Conservation (phyloP, 2,797 vertebrate species). For the Acanthiza pusilla region DNA sequence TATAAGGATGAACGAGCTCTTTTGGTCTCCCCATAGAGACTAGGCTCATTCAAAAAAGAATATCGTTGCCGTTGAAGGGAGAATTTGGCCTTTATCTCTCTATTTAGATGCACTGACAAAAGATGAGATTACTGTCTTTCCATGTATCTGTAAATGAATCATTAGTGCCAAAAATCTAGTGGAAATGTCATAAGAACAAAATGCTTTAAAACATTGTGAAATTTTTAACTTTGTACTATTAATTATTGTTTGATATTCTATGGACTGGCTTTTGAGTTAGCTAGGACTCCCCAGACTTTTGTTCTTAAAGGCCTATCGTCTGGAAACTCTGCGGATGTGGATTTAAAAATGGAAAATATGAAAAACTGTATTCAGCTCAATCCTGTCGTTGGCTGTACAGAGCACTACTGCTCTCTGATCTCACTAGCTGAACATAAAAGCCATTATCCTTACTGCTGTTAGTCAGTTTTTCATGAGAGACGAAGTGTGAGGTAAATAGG, state of each 20-base stretch:
- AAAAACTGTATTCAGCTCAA: conserved; percentile 9
- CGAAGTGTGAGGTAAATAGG: conserved; percentile 1
- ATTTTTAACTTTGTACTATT: neutral
- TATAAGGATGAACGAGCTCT: neutral
- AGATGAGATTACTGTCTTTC: neutral
- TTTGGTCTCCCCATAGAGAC: neutral
- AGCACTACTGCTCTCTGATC: conserved; percentile 15
- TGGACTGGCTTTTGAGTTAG: neutral
- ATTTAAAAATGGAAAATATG: conserved; percentile 42
- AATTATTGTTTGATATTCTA: neutral
- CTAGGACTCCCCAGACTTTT: neutral
- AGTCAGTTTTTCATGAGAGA: neutral
- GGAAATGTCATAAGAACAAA: neutral
- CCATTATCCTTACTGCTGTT: conserved; percentile 3
- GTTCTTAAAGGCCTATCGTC: neutral
- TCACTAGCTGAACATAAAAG: conserved; percentile 25
- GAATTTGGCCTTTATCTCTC: neutral
- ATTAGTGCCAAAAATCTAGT: neutral
- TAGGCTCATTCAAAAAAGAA: neutral
- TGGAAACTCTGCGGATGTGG: neutral
- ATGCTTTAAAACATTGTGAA: neutral
- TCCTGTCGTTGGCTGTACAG: neutral
- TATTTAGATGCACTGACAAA: neutral
- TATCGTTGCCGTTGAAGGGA: neutral
- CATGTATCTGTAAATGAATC: neutral